Evolutionary conservation across 1,140 invertebrate species (phyloP).

Genomic region (Rhyzopertha dominica): DNA sequence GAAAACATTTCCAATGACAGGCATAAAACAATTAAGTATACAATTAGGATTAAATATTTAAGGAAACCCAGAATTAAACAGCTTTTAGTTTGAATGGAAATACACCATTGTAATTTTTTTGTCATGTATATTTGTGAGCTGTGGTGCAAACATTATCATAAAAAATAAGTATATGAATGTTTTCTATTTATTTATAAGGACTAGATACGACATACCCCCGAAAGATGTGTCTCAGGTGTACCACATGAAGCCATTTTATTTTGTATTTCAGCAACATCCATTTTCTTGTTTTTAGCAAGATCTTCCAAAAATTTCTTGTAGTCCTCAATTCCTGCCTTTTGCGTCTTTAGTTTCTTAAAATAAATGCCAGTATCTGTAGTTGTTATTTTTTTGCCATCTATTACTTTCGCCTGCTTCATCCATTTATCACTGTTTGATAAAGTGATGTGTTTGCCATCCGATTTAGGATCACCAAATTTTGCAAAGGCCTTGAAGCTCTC

Average conservation of each 20-base stretch:
- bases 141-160: no score
- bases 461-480: slow-evolving; percentile 65
- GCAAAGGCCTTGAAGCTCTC: slow-evolving; percentile 53
- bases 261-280: slow-evolving; percentile 51
- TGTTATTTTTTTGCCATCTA: slow-evolving; percentile 64
- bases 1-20: no score
- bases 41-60: no score
- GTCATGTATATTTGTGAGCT: no score
- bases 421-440: slow-evolving; percentile 69
- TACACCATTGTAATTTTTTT: no score
- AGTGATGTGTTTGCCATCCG: slow-evolving; percentile 62
- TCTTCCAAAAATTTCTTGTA: slow-evolving; percentile 57
- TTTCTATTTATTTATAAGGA: no score
- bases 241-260: slow-evolving; percentile 53
- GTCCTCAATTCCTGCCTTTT: slow-evolving; percentile 50
- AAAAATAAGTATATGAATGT: no score
- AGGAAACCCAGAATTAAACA: no score
- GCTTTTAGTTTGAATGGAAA: no score
- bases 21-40: no score
- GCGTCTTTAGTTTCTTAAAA: slow-evolving; percentile 65
- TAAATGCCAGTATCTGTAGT: slow-evolving; percentile 65
- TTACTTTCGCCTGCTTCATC: slow-evolving; percentile 71
- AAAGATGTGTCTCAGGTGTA: no score
- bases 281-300: slow-evolving; percentile 54
- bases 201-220: no score